Conservation (phyloP, 2,113 vertebrate genomes). For the Peromyscus polionotus region DNA sequence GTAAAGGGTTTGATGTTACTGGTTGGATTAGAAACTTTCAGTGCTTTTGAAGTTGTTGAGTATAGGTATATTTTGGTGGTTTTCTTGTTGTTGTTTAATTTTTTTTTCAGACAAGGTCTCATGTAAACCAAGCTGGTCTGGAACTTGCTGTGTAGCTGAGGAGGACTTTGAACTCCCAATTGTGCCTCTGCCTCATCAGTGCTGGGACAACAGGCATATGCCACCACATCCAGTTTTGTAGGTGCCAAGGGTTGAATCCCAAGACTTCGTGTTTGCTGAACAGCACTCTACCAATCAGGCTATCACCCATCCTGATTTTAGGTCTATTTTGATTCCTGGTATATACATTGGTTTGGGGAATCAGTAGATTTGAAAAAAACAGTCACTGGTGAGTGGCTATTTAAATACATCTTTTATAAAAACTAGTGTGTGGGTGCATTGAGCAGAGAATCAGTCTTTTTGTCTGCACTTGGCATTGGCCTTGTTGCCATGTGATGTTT, state of each 20-base stretch:
- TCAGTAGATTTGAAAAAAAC: constrained; percentile 21
- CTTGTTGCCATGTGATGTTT: not conserved
- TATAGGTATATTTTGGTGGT: not conserved
- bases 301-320: not conserved
- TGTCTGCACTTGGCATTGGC: not conserved
- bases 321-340: not conserved
- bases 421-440: not conserved
- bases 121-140: not conserved
- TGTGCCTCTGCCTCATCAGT: not conserved
- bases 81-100: not conserved
- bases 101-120: not conserved
- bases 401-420: constrained; percentile 58
- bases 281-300: not conserved
- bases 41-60: constrained; percentile 16
- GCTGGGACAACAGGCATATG: not conserved
- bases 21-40: not conserved
- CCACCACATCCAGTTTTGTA: not conserved
- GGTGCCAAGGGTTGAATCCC: not conserved
- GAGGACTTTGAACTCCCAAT: not conserved
- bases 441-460: not conserved
- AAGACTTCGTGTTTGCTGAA: not conserved
- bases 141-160: not conserved
- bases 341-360: constrained; percentile 17
- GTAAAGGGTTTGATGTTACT: not conserved
- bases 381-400: not conserved